These are phyloP conservation scores for Melanotaenia parkinsoni DNA, from an alignment of 2,797 vertebrate genomes.

Conservation along the genomic window DNA sequence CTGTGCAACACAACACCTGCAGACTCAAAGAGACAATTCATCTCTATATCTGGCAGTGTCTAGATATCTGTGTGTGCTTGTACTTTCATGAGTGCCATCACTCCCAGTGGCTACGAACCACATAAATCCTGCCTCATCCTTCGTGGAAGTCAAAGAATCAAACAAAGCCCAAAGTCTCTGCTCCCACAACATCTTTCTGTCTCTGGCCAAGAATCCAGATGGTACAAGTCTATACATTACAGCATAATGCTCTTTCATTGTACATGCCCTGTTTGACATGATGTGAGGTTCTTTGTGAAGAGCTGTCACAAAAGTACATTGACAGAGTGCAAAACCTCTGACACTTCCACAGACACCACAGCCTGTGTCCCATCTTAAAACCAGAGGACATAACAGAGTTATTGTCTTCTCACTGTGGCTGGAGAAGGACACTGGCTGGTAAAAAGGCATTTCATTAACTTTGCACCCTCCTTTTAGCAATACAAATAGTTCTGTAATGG, in stretches of 20 bases:
- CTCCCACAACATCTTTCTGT: conserved; percentile 62
- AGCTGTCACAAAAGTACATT: conserved; percentile 78
- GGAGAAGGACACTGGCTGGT: conserved; percentile 51
- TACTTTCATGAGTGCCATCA: conserved; percentile 49
- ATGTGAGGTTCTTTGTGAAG: conserved; percentile 79
- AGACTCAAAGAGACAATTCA: conserved; percentile 52
- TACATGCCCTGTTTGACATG: conserved; percentile 64
- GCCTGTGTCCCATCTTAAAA: conserved; percentile 67
- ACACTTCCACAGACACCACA: conserved; percentile 56
- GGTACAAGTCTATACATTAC: conserved; percentile 74
- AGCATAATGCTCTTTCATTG: conserved; percentile 74
- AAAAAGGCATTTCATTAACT: conserved; percentile 73
- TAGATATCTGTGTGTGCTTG: conserved; percentile 40
- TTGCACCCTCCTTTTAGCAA: conserved; percentile 58
- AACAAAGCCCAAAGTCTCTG: conserved; percentile 62
- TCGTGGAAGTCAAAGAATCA: conserved; percentile 55
- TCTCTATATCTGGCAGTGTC: conserved; percentile 48
- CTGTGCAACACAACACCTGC: conserved; percentile 56
- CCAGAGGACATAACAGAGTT: conserved; percentile 61
- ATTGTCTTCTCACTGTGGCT: conserved; percentile 61
- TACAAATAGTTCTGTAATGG: conserved; percentile 64
- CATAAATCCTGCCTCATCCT: conserved; percentile 59
- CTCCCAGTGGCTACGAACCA: conserved; percentile 47
- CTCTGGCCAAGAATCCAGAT: conserved; percentile 71
- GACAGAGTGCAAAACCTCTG: conserved; percentile 62